phyloP scores from a whole-genome alignment of 2,888 invertebrate species.

The Helobdella robusta region DNA sequence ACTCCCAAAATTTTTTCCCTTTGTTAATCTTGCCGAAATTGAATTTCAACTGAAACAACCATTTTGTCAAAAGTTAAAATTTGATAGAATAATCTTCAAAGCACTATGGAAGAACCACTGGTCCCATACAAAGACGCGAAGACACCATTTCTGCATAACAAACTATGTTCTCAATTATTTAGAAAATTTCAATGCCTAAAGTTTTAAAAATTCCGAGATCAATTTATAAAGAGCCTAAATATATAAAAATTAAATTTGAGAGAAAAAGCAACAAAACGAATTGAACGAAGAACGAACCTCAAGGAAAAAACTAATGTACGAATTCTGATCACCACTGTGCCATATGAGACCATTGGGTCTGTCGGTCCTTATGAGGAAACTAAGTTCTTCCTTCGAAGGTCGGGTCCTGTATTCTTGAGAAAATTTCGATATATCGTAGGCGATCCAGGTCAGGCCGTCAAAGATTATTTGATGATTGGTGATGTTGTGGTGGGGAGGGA shows the following conservation, averaged over 20 bases:
- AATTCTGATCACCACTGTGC: slow-evolving; percentile 38
- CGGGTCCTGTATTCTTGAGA: slow-evolving; percentile 34
- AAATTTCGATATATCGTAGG: slow-evolving; percentile 38
- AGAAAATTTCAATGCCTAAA: no score
- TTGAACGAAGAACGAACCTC: slow-evolving; percentile 40
- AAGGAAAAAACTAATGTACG: slow-evolving; percentile 39
- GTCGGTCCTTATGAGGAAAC: slow-evolving; percentile 40
- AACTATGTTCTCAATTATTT: no score
- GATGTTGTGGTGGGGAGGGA: not conserved
- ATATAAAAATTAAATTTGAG: not conserved
- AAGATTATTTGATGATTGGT: slow-evolving; percentile 31
- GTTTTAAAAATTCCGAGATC: not conserved
- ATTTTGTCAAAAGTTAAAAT: no score
- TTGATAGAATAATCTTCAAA: no score
- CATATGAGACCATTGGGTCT: slow-evolving; percentile 42
- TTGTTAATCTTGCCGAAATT: no score
- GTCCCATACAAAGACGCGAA: no score
- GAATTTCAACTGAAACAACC: no score
- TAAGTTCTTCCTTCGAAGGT: slow-evolving; percentile 37
- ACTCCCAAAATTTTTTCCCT: no score
- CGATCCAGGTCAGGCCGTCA: slow-evolving; percentile 38
- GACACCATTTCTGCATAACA: no score
- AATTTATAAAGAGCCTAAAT: not conserved
- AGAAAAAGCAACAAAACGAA: not conserved
- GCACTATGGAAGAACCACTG: no score